Evolutionary conservation across 2,797 vertebrate genomes (phyloP), one percentile per base, ranked within the genome.

Genomic region (Poeciliopsis infans): DNA sequence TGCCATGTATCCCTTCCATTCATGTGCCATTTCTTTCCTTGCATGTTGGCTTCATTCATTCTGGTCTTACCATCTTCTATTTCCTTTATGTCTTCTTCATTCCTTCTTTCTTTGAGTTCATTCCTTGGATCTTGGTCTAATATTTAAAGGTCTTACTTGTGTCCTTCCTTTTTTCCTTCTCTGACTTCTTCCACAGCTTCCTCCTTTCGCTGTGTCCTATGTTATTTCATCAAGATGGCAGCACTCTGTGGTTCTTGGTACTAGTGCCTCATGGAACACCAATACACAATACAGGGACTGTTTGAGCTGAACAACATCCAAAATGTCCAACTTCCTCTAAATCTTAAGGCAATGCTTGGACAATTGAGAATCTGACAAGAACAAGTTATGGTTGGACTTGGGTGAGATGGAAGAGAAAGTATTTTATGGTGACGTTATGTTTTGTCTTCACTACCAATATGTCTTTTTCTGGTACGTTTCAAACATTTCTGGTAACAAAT

Each of bases 401-500:
- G 25, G 23, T 5, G 53, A 55, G 53, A 55, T 55, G 3, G n/a
- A 55, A 55, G 53, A 55, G 25, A n/a, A 55, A n/a, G 10, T 25
- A 53, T 53, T 53, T 53, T 1, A 53, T 53, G 51, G 51, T 53
- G 23, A 53, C 7, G 11, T 39, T 1, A 79, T 74, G 7, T 72
- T 84, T 76, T 45, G 70, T 72, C 75, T 51, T 53, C 15, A 39
- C 47, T 13, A 25, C 7, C 39, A 39, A 43, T 43, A 12, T 43
- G 8, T n/a, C 25, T 75, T 28, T 61, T 18, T 33, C 43, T 75
- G 28, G 51, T 5, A 28, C 55, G 59, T 68, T 68, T 41, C 36
- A 68, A 68, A 23, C 84, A 75, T 80, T 82, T 15, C 76, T 77
- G 85, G 93, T 92, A 89, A 78, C 79, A 80, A 89, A 88, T 85